Evolutionary conservation across 1,140 invertebrate genomes (phyloP).

Genomic region (Scaptomyza montana): DNA sequence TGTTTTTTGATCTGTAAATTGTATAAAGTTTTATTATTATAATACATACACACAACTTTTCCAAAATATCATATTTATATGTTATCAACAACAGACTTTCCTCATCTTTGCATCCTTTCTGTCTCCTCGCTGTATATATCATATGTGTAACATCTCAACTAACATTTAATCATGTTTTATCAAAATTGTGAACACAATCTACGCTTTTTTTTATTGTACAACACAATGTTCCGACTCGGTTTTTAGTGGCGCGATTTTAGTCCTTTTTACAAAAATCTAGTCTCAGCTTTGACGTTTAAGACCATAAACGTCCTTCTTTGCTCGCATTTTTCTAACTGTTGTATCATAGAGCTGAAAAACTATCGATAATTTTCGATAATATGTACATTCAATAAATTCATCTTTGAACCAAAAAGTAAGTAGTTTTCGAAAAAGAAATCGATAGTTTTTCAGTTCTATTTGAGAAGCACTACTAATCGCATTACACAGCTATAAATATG

Average conservation of each 20-base stretch:
- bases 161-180: background rate
- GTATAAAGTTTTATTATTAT: conserved; percentile 40
- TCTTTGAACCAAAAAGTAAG: no score
- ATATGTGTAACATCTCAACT: conserved; percentile 24
- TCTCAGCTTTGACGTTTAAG: background rate
- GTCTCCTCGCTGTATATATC: conserved; percentile 32
- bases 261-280: conserved; percentile 9
- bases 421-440: background rate
- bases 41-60: conserved; percentile 5
- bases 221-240: conserved; percentile 19
- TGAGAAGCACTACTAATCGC: conserved; percentile 22
- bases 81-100: background rate
- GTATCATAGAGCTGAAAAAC: conserved; percentile 23
- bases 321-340: conserved; percentile 29
- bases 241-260: conserved; percentile 20
- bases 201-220: conserved; percentile 10
- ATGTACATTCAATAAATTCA: background rate
- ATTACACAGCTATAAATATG: conserved; percentile 15
- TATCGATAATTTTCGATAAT: background rate
- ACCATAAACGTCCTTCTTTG: conserved; percentile 4
- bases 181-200: background rate
- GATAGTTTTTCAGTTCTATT: conserved; percentile 32
- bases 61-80: background rate
- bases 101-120: conserved; percentile 19
- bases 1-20: conserved; percentile 77